Base-by-base conservation (phyloP, 2,797 vertebrate species). In the Acanthis flammea region DNA sequence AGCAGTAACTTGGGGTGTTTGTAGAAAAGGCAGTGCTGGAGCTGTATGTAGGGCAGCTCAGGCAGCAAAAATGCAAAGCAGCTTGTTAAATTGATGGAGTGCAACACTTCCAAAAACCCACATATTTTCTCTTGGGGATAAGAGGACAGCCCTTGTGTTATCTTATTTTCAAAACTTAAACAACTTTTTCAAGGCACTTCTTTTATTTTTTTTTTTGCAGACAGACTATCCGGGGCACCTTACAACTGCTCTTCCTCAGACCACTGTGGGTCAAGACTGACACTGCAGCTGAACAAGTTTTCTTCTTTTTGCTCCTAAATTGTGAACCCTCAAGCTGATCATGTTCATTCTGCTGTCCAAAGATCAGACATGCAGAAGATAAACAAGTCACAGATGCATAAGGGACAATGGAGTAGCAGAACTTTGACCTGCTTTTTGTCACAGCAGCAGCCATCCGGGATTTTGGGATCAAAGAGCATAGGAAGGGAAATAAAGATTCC, bases 331-430 rank as follows among this genome's bases (percentile, higher is more conserved):
- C 45, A 51, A 37, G 51, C 65, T 10, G 3, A 63, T 74, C 31
- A 6, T 1, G 13, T 22, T 67, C 23, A 53, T 67, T 75, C 72
- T 88, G 65, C 44, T 70, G 37, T 54, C 82, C 8, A 19, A 91
- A 75, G 73, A 66, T 75, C 72, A 94, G 66, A 88, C 79, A 90
- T 2, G 62, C 82, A 86, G 85, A 90, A 83, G 60, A 92, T 28
- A 92, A 91, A 91, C 68, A 94, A 48, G 77, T 35, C 54, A 86
- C 62, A 68, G 47, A 71, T 16, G 14, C 3, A 6, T 7, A 35
- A 4, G 10, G 63, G 39, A 79, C 78, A 82, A 63, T 1, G 28
- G 19, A 79, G 35, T 8, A 88, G 55, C 74, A 95, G 55, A 87
- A 71, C 53, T 70, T 44, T 89, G 72, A 83, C 50, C 50, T 61